These are phyloP conservation scores for Lasius platythorax DNA, from an alignment of 2,888 invertebrate genomes.

Conservation along the genomic window DNA sequence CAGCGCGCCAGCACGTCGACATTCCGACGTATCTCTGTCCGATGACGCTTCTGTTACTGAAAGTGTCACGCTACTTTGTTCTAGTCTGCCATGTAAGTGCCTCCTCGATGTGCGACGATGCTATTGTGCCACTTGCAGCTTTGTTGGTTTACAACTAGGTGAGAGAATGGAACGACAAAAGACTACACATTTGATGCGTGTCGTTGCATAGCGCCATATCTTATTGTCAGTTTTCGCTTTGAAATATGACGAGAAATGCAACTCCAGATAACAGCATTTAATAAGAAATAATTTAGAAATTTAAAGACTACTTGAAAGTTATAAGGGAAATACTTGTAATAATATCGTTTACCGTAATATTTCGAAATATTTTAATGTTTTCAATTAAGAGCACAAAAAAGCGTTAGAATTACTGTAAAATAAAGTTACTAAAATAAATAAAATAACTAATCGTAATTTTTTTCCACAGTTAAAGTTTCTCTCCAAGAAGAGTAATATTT, in stretches of 20 bases:
- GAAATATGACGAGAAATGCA: conserved; percentile 15
- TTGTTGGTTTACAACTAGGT: conserved; percentile 52
- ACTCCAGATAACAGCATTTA: background rate
- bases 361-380: background rate
- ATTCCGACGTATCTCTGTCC: conserved; percentile 77
- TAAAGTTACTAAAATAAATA: background rate
- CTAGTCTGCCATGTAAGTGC: conserved; percentile 47
- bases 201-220: conserved; percentile 15
- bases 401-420: background rate
- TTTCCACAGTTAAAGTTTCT: conserved; percentile 18
- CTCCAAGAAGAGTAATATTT: conserved; percentile 35
- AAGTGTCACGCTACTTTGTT: conserved; percentile 70
- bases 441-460: conserved; percentile 22
- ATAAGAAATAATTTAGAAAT: background rate
- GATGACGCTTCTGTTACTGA: conserved; percentile 70
- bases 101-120: background rate
- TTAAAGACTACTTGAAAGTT: background rate
- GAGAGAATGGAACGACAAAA: conserved; percentile 30
- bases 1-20: conserved; percentile 70
- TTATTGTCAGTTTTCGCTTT: conserved; percentile 24
- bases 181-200: conserved; percentile 23
- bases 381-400: background rate
- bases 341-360: background rate
- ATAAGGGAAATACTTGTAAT: background rate
- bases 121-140: conserved; percentile 45